Evolutionary conservation across 2,797 vertebrate genomes (phyloP), one percentile per base, ranked within the genome.

Genomic region (Gouania willdenowi): DNA sequence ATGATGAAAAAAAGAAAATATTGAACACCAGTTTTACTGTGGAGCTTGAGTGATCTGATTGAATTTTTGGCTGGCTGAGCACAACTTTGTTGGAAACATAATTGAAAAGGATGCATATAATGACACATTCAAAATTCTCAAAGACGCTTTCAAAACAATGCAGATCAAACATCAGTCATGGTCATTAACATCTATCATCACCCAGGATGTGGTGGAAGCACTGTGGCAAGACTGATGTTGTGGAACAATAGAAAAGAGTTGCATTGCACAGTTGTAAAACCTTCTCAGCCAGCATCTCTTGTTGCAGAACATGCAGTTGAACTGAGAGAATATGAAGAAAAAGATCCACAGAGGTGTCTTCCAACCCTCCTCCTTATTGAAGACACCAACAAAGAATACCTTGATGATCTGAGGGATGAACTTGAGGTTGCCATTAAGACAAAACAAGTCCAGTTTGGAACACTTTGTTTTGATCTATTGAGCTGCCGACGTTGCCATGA

Each of bases 201-300:
- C 29, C 91, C 92, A 15, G 91, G 91, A 17, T 93, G 92, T 5
- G 92, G 92, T 21, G 92, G 92, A 29, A 93, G 92, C 62, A 93
- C 91, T 22, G 85, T 92, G 18, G 89, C 87, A 33, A 80, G 89
- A n/a, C 91, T 92, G 32, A 73, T 92, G 17, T 55, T 93, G 2
- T 93, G 92, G 92, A 88, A 88, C 50, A 82, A 66, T 6, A 85
- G 83, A 52, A 90, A 69, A 38, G 47, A 80, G 4, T 46, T 90
- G 3, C 79, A 91, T 37, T 92, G 91, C 73, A 91, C 75, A 1
- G 71, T 92, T 34, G 83, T 91, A 23, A 92, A 87, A 32, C 25
- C 74, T 1, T 84, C 83, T 0, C 77, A 82, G 20, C 0, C 81
- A 0, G 62, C 43, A 30, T 32, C 56, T 13, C 34, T 26, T 20